A percentile compares a stretch with the other conserved stretches of the same genome.
Conservation (phyloP, 2,888 invertebrate genomes). For the Philhelius pedissequus region DNA sequence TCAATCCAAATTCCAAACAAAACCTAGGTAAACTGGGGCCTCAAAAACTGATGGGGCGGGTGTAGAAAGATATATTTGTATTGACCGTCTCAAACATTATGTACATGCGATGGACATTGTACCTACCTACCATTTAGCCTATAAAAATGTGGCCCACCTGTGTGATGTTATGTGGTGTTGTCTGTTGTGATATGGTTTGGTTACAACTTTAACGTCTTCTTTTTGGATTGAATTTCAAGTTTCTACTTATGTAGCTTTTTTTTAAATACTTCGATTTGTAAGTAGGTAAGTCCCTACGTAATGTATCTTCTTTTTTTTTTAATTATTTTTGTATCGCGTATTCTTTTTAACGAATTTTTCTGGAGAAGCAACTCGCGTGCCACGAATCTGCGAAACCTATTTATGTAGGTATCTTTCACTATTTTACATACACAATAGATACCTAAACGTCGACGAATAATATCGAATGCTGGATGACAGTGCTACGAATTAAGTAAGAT, state of each 20-base stretch:
- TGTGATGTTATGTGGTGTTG: neutral
- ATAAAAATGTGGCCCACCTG: conserved; percentile 55
- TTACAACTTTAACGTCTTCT: conserved; percentile 9
- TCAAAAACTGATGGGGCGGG: neutral
- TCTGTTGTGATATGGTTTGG: neutral
- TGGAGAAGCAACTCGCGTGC: conserved; percentile 44
- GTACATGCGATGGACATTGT: conserved; percentile 22
- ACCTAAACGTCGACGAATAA: neutral
- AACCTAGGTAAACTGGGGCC: neutral
- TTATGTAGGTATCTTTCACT: conserved; percentile 24
- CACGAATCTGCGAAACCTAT: conserved; percentile 41
- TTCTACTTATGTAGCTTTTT: conserved; percentile 52
- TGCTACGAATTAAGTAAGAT: neutral
- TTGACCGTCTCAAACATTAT: conserved; percentile 4
- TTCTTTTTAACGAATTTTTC: conserved; percentile 1
- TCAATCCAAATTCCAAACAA: neutral
- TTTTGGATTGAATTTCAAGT: conserved; percentile 40
- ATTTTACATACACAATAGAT: conserved; percentile 3
- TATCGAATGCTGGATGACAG: conserved; percentile 15
- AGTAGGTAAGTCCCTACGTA: no score
- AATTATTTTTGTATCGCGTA: neutral
- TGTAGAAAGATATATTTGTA: neutral
- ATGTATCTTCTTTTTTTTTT: conserved; percentile 1
- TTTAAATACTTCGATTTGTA: conserved; percentile 16
- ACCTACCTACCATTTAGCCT: conserved; percentile 15